Conservation (phyloP, 2,797 vertebrate species). For the Molossus alvarezi region DNA sequence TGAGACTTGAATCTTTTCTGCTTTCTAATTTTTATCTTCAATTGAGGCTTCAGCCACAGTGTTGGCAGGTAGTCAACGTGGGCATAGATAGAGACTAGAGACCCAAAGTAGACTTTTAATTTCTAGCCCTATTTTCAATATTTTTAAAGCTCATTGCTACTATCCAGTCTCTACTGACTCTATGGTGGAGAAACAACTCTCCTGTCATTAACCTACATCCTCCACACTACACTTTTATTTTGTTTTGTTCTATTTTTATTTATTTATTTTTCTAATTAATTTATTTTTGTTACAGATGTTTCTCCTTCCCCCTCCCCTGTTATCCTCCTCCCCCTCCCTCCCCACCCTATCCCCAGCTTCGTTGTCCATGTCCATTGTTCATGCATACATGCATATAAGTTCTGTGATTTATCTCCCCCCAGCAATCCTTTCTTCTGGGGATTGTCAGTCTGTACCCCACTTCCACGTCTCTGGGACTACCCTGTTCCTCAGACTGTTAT, state of each 20-base stretch:
- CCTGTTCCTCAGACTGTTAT: too few relatives aligned
- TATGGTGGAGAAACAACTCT: neutral
- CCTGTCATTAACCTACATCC: neutral
- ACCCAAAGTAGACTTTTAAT: neutral
- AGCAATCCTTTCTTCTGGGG: too few relatives aligned
- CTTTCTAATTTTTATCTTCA: constrained; percentile 10
- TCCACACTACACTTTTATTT: neutral
- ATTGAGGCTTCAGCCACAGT: neutral
- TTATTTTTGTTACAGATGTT: too few relatives aligned
- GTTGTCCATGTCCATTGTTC: too few relatives aligned
- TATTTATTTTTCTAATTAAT: too few relatives aligned
- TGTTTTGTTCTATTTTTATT: neutral
- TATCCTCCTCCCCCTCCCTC: too few relatives aligned
- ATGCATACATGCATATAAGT: too few relatives aligned
- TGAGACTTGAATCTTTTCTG: neutral
- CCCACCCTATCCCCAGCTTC: too few relatives aligned
- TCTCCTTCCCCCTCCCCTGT: too few relatives aligned
- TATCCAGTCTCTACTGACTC: neutral
- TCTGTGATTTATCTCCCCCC: too few relatives aligned
- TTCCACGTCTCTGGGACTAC: too few relatives aligned
- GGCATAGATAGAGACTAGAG: neutral
- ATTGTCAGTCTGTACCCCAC: too few relatives aligned
- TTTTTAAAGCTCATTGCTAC: neutral
- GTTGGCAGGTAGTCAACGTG: neutral
- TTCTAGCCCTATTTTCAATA: neutral